These are phyloP conservation scores for Tragelaphus strepsiceros DNA, from an alignment of 2,113 vertebrate species.

Conservation along the genomic window DNA sequence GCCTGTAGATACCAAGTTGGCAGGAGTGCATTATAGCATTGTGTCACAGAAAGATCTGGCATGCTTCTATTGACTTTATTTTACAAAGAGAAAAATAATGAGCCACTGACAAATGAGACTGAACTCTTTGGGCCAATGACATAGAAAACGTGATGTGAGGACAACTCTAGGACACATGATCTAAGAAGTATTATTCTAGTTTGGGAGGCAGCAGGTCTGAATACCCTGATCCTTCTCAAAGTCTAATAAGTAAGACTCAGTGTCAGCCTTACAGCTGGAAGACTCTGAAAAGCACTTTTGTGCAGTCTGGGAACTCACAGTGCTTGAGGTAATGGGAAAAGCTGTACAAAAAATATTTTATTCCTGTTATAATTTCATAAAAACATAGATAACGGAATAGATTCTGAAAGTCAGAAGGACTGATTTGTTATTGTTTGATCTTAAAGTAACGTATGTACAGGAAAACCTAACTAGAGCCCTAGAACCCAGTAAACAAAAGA, in stretches of 20 bases:
- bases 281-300: rapidly evolving
- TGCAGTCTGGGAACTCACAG: neutral
- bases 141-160: neutral
- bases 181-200: neutral
- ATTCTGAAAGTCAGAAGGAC: no score
- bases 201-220: neutral
- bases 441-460: neutral
- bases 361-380: neutral
- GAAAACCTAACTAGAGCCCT: neutral
- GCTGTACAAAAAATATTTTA: neutral
- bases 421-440: neutral
- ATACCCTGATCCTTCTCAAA: neutral
- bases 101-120: neutral
- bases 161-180: neutral
- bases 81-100: neutral
- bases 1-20: neutral
- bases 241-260: neutral
- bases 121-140: neutral
- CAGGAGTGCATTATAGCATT: neutral
- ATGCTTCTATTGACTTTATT: neutral
- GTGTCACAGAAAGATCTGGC: neutral
- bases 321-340: neutral
- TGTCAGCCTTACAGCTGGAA: neutral
- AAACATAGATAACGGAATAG: no score
- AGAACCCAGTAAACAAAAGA: neutral